phyloP scores from a whole-genome alignment of 2,888 invertebrate species.

The Sthenelais limicola region DNA sequence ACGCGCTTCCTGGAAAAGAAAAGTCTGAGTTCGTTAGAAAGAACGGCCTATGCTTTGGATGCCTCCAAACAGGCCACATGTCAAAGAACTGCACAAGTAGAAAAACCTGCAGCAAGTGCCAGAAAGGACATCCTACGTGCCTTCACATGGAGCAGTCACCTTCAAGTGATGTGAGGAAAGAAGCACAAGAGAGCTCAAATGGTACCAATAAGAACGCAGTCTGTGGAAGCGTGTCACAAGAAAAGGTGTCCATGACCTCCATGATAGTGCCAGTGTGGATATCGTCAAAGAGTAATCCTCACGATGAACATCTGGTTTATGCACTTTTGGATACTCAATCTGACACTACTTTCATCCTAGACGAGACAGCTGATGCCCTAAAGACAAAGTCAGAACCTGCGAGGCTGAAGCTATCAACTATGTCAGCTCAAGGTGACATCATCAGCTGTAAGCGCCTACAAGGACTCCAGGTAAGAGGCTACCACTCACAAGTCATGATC shows the following conservation, averaged over 20 bases:
- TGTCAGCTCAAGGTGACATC: constrained; percentile 39
- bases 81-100: constrained; percentile 47
- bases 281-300: constrained; percentile 42
- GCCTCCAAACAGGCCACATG: constrained; percentile 50
- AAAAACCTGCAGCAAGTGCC: constrained; percentile 11
- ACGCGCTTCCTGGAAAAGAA: background rate
- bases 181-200: background rate
- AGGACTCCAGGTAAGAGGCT: constrained; percentile 47
- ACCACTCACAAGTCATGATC: constrained; percentile 38
- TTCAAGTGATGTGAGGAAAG: no score
- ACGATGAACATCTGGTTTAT: constrained; percentile 51
- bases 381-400: constrained; percentile 35
- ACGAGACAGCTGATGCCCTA: constrained; percentile 41
- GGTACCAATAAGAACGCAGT: no score
- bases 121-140: no score
- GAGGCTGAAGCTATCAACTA: constrained; percentile 49
- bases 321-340: constrained; percentile 53
- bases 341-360: constrained; percentile 49
- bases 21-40: constrained; percentile 33
- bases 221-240: no score
- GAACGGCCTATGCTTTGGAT: constrained; percentile 53
- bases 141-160: no score
- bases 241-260: no score
- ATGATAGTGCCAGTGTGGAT: constrained; percentile 53
- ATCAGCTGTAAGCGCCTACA: constrained; percentile 31